A percentile compares a stretch with the other conserved stretches of the same genome.
phyloP scores from a whole-genome alignment of 1,140 invertebrate genomes.

The Sminthurides bifidus region DNA sequence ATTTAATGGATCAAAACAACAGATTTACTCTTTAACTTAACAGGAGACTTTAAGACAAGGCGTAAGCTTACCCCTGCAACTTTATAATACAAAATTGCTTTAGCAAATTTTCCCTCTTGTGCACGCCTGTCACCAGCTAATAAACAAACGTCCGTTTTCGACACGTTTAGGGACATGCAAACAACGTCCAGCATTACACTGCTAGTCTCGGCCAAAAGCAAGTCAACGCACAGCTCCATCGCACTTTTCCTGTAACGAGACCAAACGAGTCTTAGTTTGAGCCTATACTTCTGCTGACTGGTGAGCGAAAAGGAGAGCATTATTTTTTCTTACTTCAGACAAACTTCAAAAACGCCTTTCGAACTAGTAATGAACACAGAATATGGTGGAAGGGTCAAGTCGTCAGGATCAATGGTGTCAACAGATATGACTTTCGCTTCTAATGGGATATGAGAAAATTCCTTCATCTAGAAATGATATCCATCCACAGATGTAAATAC shows the following conservation, averaged over 20 bases:
- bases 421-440: constrained; percentile 15
- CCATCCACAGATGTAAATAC: background rate
- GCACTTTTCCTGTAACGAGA: constrained; percentile 20
- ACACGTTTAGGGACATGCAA: constrained; percentile 25
- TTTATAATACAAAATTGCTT: constrained; percentile 30
- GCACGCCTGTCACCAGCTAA: constrained; percentile 26
- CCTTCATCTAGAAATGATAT: constrained; percentile 24
- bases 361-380: constrained; percentile 23
- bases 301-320: background rate
- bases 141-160: constrained; percentile 21
- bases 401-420: constrained; percentile 16
- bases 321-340: constrained; percentile 13
- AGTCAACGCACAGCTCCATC: constrained; percentile 21
- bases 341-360: constrained; percentile 22
- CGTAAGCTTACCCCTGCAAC: constrained; percentile 24
- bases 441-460: constrained; percentile 25
- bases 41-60: background rate
- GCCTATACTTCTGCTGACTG: background rate
- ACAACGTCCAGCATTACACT: constrained; percentile 22
- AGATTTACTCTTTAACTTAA: background rate
- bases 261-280: background rate
- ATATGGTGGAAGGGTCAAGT: constrained; percentile 6
- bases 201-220: constrained; percentile 21
- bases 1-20: background rate
- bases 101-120: constrained; percentile 29